A percentile compares a stretch with the other conserved stretches of the same genome.
These are phyloP conservation scores for Chelon auratus DNA, from an alignment of 2,797 vertebrate species.

Conservation along the genomic window DNA sequence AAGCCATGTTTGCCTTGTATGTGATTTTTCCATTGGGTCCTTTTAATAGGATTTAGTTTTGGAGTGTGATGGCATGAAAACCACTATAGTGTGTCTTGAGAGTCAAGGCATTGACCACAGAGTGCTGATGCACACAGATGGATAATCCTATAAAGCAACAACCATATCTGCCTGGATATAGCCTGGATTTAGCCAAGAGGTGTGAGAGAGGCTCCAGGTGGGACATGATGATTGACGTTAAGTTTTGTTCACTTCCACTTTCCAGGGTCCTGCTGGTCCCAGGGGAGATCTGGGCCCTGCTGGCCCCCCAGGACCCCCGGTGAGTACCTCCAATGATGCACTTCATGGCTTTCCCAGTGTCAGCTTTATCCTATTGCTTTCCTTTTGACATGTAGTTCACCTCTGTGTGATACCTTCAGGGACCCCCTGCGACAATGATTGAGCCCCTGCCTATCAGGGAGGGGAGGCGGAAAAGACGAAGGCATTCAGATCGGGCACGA, in stretches of 20 bases:
- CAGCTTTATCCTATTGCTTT: slow-evolving; percentile 15
- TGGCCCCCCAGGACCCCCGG: slow-evolving; percentile 86
- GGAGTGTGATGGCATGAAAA: slow-evolving; percentile 72
- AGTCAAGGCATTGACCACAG: slow-evolving; percentile 68
- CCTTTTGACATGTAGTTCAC: slow-evolving; percentile 20
- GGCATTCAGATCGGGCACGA: slow-evolving; percentile 51
- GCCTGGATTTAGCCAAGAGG: slow-evolving; percentile 56
- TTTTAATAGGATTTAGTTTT: slow-evolving; percentile 78
- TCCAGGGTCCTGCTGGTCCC: slow-evolving; percentile 85
- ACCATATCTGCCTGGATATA: slow-evolving; percentile 64
- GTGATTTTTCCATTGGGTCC: slow-evolving; percentile 60
- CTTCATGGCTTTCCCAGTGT: slow-evolving; percentile 6
- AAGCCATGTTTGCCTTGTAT: slow-evolving; percentile 57
- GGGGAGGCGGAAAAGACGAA: slow-evolving; percentile 78
- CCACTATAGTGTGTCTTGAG: slow-evolving; percentile 66
- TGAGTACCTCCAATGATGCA: slow-evolving; percentile 71
- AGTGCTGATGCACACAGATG: slow-evolving; percentile 75
- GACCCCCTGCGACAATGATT: slow-evolving; percentile 80
- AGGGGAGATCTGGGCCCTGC: slow-evolving; percentile 85
- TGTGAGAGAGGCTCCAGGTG: slow-evolving; percentile 57
- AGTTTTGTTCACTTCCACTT: slow-evolving; percentile 54
- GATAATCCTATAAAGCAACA: slow-evolving; percentile 76
- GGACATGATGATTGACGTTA: slow-evolving; percentile 56
- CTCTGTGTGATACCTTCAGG: slow-evolving; percentile 76
- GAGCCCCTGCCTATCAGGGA: slow-evolving; percentile 83